phyloP scores from a whole-genome alignment of 23 tunicate genomes.

The Trididemnum miniatum region DNA sequence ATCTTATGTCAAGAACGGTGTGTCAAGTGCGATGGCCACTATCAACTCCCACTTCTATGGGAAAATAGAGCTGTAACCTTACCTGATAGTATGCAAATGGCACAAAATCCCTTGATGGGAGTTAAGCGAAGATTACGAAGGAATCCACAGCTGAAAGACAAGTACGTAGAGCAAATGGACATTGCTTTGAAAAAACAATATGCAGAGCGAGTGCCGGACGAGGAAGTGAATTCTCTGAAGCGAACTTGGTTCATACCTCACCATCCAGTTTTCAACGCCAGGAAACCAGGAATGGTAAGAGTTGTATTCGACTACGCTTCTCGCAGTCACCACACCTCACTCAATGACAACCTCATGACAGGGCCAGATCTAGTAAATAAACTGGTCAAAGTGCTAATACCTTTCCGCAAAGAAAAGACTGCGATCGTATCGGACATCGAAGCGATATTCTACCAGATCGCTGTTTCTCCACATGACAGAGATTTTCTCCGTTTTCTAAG shows the following conservation, averaged over 20 bases:
- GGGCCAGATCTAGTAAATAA: conserved; percentile 41
- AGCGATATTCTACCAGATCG: too few species aligned
- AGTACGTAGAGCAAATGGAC: conserved; percentile 5
- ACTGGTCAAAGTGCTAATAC: too few species aligned
- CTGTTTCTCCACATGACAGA: too few species aligned
- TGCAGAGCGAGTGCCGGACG: conserved; percentile 7
- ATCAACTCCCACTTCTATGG: conserved; percentile 7
- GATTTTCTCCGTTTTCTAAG: too few species aligned
- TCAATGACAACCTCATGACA: conserved; percentile 16
- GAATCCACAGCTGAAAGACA: neutral
- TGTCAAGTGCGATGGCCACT: conserved; percentile 9
- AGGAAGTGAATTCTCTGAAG: neutral
- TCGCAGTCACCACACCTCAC: neutral
- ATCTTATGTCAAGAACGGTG: neutral
- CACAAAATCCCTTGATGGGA: neutral
- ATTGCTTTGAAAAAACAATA: neutral
- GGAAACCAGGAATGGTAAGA: conserved; percentile 19
- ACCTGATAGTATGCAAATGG: conserved; percentile 15
- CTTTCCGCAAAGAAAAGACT: too few species aligned
- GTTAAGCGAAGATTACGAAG: conserved; percentile 2
- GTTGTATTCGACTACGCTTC: conserved; percentile 19
- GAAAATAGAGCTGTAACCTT: neutral
- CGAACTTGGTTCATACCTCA: conserved; percentile 8
- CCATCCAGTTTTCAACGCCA: conserved; percentile 16
- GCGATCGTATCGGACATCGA: too few species aligned